Base-by-base conservation (phyloP, 92 coral and sea anemone species). In the Parazoanthus atlanticus region DNA sequence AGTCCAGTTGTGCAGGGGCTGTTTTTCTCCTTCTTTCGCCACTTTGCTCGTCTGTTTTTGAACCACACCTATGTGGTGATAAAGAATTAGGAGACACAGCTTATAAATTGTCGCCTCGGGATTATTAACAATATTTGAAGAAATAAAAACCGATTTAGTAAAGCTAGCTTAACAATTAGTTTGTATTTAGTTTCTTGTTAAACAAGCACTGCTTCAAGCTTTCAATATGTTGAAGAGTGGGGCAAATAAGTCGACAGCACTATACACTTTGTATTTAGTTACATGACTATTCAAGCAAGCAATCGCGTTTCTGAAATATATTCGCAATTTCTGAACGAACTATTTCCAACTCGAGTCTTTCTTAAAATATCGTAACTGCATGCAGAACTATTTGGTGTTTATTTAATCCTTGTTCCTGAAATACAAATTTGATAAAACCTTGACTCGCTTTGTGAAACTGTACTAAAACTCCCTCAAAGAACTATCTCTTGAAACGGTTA, bases 1-100 rank as follows among this genome's bases (percentile, higher is more conserved):
- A 93, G 96, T 31, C 95, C 87, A 15, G 96, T 90, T 2, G 97
- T 92, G 17, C 87, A 84, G 26, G 92, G 95, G 74, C 96, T 97
- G 82, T 94, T 94, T 78, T 96, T 94, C 91, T 97, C 99, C 91
- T 95, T 97, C 89, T 97, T 97, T 41, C 99, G 93, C 98, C 98
- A 95, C 85, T 97, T 97, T 43, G 99, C 99, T 58, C 99, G 91
- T 74, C 99, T 91, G 75, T 97, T 97, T 82, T 97, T 97, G 85
- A 97, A 97, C 98, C 99, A 97, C 70, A 97, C 99, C 99, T 97
- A 88, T 11, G 72, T 73, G 38, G 76, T 65, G 81, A 84, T 47
- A 88, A 80, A 70, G 61, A 61, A 72, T 61, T 64, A 78, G 26
- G 70, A 85, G 86, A 49, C 74, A 85, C 85, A 80, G 86, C 88